phyloP scores from a whole-genome alignment of 2,113 vertebrate species.

The Platichthys flesus region DNA sequence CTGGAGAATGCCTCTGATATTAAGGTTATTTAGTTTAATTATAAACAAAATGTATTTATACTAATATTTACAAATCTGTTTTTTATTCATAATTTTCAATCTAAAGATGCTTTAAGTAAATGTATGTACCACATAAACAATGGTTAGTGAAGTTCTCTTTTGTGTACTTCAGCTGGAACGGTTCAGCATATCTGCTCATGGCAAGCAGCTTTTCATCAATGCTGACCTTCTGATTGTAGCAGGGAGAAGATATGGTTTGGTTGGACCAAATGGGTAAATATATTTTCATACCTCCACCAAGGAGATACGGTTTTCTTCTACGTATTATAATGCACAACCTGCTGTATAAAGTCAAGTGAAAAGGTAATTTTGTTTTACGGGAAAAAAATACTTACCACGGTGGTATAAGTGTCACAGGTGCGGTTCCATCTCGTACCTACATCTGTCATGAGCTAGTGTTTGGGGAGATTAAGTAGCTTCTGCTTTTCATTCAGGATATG shows the following conservation, averaged over 20 bases:
- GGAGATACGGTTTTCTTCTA: not conserved
- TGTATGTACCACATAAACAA: not conserved
- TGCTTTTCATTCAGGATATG: no score
- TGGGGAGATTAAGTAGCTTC: no score
- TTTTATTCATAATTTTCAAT: not conserved
- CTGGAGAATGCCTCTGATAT: slow-evolving; percentile 94
- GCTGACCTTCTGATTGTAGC: slow-evolving; percentile 93
- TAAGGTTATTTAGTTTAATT: slow-evolving; percentile 79
- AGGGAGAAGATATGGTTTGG: slow-evolving; percentile 90
- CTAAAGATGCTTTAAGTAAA: not conserved
- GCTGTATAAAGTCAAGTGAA: no score
- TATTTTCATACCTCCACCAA: not conserved
- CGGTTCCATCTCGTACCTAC: no score
- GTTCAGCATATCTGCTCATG: slow-evolving; percentile 95
- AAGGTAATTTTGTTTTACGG: no score
- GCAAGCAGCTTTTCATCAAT: slow-evolving; percentile 93
- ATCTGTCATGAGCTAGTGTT: no score
- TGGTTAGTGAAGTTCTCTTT: not conserved
- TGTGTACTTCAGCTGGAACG: slow-evolving; percentile 85
- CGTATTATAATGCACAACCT: no score
- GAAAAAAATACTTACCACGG: no score
- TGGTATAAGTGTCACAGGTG: no score
- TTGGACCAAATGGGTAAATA: slow-evolving; percentile 92
- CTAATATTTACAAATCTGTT: not conserved
- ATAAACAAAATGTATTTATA: no score